Evolutionary conservation across 2,797 vertebrate genomes (phyloP), one percentile per base, ranked within the genome.

Genomic region (Dryobates pubescens): DNA sequence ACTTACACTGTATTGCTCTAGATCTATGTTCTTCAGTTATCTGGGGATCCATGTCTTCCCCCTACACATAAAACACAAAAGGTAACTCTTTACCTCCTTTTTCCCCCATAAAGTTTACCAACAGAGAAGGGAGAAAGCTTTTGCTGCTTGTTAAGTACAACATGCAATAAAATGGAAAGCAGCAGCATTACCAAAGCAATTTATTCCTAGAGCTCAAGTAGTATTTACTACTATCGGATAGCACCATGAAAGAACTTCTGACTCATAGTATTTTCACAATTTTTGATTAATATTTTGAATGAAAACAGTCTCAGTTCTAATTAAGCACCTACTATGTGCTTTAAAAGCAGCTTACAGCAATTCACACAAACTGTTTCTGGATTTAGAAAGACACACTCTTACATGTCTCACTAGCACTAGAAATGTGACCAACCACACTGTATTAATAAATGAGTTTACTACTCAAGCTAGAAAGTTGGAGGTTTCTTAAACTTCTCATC

Each of bases 41-140:
- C 73, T 87, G 77, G 9, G 75, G 61, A 82, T 80, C 72, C 58
- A 64, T 45, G 61, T 96, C 91, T 95, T 97, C 80, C 12, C 88
- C 90, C 97, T 97, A 93, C 47, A 88, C 7, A 77, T 7, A 94
- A 94, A 51, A 82, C 64, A 93, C 34, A 89, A 47, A 45, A 71
- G 30, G 1, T n/a, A 88, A 81, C 11, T 73, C 16, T 68, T 77
- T 56, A 41, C 14, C 27, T 76, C 41, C 38, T 65, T 49, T 85
- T 71, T 24, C 7, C 41, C 47, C 49, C 43, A 75, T 11, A 2
- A 81, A 88, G 49, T 72, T 54, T 81, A 75, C 59, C 45, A 83
- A 78, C 20, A 57, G 11, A 71, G 54, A 76, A 56, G 18, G 41
- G 36, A 82, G 12, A 49, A 64, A 59, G 29, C 7, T 59, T 20